Evolutionary conservation across 2,888 invertebrate species (phyloP).

Genomic region (Bembecia ichneumoniformis): DNA sequence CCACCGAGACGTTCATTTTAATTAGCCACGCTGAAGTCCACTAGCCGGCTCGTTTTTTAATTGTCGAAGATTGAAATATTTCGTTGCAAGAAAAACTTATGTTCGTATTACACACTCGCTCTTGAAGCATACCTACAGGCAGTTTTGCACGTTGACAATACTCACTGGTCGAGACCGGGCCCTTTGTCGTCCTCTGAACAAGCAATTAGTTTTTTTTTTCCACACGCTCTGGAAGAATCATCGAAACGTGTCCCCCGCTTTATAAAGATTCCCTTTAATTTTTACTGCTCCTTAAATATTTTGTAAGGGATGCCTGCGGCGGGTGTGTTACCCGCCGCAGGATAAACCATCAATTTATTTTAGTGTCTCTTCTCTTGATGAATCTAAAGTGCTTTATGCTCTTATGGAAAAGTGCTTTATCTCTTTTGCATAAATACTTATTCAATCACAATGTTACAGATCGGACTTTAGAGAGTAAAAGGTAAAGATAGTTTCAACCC

Average conservation of each 20-base stretch:
- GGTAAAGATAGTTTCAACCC: too few relatives aligned
- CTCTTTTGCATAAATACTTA: too few relatives aligned
- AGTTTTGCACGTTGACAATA: constrained; percentile 36
- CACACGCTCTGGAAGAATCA: constrained; percentile 3
- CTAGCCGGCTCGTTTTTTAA: neutral
- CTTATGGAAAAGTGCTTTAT: too few relatives aligned
- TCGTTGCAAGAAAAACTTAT: constrained; percentile 17
- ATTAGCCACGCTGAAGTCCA: neutral
- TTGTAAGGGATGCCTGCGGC: neutral
- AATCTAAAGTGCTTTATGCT: too few relatives aligned
- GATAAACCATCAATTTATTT: constrained; percentile 43
- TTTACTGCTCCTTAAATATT: constrained; percentile 9
- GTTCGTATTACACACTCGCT: constrained; percentile 2
- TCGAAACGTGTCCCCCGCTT: constrained; percentile 17
- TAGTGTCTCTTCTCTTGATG: constrained; percentile 22
- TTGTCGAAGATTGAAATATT: constrained; percentile 11
- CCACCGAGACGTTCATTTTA: neutral
- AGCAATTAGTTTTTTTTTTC: constrained; percentile 39
- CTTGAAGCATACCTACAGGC: constrained; percentile 24
- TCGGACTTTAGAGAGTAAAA: too few relatives aligned
- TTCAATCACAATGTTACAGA: too few relatives aligned
- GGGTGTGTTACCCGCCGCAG: neutral
- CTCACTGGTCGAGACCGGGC: constrained; percentile 24
- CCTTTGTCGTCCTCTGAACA: constrained; percentile 32
- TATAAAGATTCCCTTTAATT: constrained; percentile 10